Percentiles rank a stretch among this genome's conserved stretches.
These are phyloP conservation scores for Hystrix brachyura DNA, from an alignment of 2,113 vertebrate species.

Conservation along the genomic window DNA sequence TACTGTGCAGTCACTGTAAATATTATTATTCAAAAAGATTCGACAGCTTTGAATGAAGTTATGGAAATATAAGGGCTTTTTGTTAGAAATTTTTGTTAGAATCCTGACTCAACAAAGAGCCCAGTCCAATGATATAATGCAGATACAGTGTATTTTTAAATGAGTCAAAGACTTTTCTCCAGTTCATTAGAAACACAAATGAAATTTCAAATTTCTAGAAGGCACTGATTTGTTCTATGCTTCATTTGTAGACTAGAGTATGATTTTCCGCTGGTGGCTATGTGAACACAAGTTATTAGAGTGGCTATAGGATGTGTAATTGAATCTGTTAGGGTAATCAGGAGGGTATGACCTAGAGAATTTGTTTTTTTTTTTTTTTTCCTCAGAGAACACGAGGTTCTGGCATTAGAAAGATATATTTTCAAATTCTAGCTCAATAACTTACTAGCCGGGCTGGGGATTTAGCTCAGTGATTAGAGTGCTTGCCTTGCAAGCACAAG, in stretches of 20 bases:
- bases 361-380: neutral
- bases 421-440: neutral
- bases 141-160: constrained; percentile 21
- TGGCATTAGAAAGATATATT: neutral
- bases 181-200: constrained; percentile 60
- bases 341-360: neutral
- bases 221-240: neutral
- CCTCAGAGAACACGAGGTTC: neutral
- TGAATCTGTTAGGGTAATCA: neutral
- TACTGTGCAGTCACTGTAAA: constrained; percentile 12
- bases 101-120: constrained; percentile 31
- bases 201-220: constrained; percentile 56
- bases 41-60: constrained; percentile 35
- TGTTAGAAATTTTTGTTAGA: constrained; percentile 57
- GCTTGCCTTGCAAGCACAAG: too few species aligned
- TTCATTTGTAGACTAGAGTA: constrained; percentile 53
- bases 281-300: neutral
- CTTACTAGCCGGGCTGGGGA: constrained; percentile 5
- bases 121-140: neutral
- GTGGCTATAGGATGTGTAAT: neutral
- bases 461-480: too few species aligned
- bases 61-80: constrained; percentile 33
- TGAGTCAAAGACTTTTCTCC: constrained; percentile 43
- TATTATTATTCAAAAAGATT: constrained; percentile 38
- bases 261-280: neutral